Percentiles rank a stretch among this genome's conserved stretches.
Evolutionary conservation across 2,888 invertebrate species (phyloP).

Genomic region (Drepanosiphum platanoidis): DNA sequence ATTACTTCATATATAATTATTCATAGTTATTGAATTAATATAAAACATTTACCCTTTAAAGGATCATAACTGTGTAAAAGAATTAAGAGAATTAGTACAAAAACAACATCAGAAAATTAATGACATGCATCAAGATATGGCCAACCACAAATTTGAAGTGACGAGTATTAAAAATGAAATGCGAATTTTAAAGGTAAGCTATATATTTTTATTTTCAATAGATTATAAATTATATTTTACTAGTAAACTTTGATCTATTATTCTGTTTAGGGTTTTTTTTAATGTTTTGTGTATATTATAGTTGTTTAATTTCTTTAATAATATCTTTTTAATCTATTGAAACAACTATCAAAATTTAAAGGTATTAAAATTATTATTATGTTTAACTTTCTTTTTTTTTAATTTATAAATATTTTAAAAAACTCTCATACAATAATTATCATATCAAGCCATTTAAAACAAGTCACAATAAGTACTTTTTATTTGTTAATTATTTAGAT

Average conservation of each 20-base stretch:
- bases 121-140: conserved; percentile 86
- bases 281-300: neutral
- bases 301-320: neutral
- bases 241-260: neutral
- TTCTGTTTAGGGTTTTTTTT: neutral
- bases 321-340: neutral
- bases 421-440: too few species aligned
- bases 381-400: too few species aligned
- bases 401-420: too few species aligned
- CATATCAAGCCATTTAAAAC: neutral
- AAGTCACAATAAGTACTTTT: too few species aligned
- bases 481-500: too few species aligned
- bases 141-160: conserved; percentile 86
- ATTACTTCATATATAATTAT: neutral
- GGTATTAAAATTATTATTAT: conserved; percentile 4
- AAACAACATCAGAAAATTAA: conserved; percentile 87
- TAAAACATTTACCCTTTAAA: conserved; percentile 65
- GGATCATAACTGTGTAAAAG: conserved; percentile 93
- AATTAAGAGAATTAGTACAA: conserved; percentile 83
- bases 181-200: conserved; percentile 62
- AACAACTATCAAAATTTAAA: neutral
- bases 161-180: conserved; percentile 91
- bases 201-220: conserved; percentile 4
- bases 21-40: conserved; percentile 14
- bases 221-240: neutral